Conservation (phyloP, 2,113 vertebrate genomes). For the Ifrita kowaldi region DNA sequence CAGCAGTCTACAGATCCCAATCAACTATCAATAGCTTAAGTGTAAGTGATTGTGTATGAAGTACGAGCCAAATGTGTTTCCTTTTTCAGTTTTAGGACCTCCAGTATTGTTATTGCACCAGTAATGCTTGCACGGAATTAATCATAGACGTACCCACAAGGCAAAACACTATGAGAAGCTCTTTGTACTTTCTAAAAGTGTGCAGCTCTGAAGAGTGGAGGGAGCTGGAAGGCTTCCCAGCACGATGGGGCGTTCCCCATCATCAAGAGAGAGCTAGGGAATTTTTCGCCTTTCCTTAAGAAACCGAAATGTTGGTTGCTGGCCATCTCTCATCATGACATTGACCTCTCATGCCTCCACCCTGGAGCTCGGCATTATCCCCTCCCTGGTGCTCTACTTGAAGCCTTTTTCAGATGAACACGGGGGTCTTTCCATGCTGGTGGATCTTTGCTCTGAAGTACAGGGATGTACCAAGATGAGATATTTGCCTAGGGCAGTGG, state of each 20-base stretch:
- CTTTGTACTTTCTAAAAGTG: slow-evolving; percentile 44
- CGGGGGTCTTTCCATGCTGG: background rate
- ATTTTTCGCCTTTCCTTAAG: background rate
- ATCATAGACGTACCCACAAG: slow-evolving; percentile 61
- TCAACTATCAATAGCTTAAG: slow-evolving; percentile 75
- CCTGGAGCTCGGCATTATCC: background rate
- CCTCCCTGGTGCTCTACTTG: background rate
- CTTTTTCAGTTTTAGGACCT: slow-evolving; percentile 65
- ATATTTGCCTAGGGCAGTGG: background rate
- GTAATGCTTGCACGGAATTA: slow-evolving; percentile 63
- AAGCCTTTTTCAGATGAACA: background rate
- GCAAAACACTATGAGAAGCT: slow-evolving; percentile 50
- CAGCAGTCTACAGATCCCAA: slow-evolving; percentile 69
- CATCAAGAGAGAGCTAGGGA: background rate
- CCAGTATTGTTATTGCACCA: slow-evolving; percentile 62
- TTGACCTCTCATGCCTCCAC: background rate
- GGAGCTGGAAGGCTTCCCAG: slow-evolving; percentile 44
- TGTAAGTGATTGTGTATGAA: slow-evolving; percentile 73
- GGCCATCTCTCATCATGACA: slow-evolving; percentile 16
- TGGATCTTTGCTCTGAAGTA: background rate
- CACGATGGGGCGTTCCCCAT: slow-evolving; percentile 27
- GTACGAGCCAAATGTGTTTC: slow-evolving; percentile 66
- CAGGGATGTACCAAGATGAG: rapidly evolving
- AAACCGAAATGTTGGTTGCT: background rate
- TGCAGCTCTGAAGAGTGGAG: slow-evolving; percentile 13